Evolutionary conservation across 2,113 vertebrate species (phyloP), one percentile per base, ranked within the genome.

Genomic region (Rhabdomys dilectus): DNA sequence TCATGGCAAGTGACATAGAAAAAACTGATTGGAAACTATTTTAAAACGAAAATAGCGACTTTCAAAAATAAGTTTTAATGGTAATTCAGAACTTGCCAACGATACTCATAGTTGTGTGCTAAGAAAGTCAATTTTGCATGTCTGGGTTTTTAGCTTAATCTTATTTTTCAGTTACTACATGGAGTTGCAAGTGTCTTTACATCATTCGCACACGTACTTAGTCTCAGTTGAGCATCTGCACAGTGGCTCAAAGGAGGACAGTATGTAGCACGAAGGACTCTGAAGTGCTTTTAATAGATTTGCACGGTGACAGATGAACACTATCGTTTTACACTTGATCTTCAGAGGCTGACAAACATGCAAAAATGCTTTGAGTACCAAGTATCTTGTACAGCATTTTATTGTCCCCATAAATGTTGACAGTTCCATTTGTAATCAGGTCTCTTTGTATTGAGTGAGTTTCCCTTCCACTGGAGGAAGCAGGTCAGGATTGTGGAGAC

Each of bases 11-110:
- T 56, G 53, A 77, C n/a, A 1, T 5, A 70, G 36, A 2, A 29
- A 92, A 85, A 91, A 45, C 29, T 93, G 36, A 88, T 45, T 93
- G 42, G 45, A 96, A 94, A 70, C 73, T 36, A 68, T 42, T 39
- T 89, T 42, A 68, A 64, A 96, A 84, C 56, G 58, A 75, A 93
- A 94, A 89, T 2, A 68, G 34, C 45, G 75, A 87, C 7, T 51
- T 93, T 42, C 29, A 80, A 93, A 89, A 82, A 62, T 56, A 92
- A 86, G 10, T 84, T 82, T 66, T 89, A n/a, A 88, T 60, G 42
- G 24, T 66, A 68, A 76, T 91, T 95, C 56, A 85, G 3, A 85
- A 34, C 36, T 64, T 86, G 51, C 80, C 45, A 34, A 0, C 88
- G 86, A 70, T 91, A 92, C 88, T 72, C 45, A 85, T 17, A 80